Conservation (phyloP, 2,888 invertebrate genomes). For the Smittia aterrima region DNA sequence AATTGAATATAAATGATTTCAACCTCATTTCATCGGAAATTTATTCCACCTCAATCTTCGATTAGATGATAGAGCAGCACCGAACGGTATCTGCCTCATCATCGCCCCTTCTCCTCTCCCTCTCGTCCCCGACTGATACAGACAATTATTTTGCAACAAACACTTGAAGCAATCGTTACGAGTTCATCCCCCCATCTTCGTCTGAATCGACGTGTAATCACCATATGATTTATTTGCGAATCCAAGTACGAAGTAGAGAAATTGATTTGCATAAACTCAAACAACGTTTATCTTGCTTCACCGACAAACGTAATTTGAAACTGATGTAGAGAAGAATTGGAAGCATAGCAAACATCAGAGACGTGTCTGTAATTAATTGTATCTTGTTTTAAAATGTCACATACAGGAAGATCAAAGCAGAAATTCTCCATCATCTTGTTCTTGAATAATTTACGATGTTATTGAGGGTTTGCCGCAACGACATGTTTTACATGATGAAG, state of each 20-base stretch:
- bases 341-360: not conserved
- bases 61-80: not conserved
- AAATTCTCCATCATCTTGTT: not conserved
- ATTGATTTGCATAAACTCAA: not conserved
- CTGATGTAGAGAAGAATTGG: not conserved
- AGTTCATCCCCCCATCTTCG: not conserved
- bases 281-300: too few relatives aligned
- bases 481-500: not conserved
- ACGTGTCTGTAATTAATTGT: not conserved
- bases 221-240: constrained; percentile 1
- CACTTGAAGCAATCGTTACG: not conserved
- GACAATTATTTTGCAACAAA: not conserved
- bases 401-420: not conserved
- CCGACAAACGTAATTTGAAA: too few relatives aligned
- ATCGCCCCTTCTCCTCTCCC: too few relatives aligned
- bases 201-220: not conserved
- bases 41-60: not conserved
- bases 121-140: not conserved
- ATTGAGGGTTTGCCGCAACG: not conserved
- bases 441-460: not conserved
- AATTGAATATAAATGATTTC: constrained; percentile 11
- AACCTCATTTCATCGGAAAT: constrained; percentile 2
- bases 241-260: not conserved
- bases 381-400: not conserved
- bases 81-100: not conserved